Evolutionary conservation across 1,140 invertebrate species (phyloP).

Genomic region (Eriocheir sinensis): DNA sequence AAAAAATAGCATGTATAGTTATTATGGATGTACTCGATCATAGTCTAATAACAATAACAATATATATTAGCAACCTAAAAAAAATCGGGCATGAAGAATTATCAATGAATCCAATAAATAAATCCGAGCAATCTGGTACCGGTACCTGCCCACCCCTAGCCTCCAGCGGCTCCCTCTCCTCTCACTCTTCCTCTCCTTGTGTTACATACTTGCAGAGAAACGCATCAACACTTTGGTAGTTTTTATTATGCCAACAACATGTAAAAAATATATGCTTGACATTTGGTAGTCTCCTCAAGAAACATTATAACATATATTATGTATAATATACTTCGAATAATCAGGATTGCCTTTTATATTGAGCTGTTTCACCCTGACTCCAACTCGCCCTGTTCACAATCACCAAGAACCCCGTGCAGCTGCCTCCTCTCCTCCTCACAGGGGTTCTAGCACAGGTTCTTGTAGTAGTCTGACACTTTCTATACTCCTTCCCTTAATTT

Average conservation of each 20-base stretch:
- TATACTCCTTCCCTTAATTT: neutral
- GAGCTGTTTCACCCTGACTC: slow-evolving; percentile 27
- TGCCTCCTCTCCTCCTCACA: neutral
- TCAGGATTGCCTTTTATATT: slow-evolving; percentile 52
- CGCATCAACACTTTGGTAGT: slow-evolving; percentile 18
- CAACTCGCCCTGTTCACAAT: neutral
- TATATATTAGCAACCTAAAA: no score
- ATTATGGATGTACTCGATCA: no score
- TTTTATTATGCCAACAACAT: slow-evolving; percentile 74
- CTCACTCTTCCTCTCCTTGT: no score
- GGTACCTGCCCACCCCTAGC: no score
- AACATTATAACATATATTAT: slow-evolving; percentile 66
- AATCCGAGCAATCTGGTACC: no score
- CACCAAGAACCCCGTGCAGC: neutral
- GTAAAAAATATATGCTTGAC: slow-evolving; percentile 73
- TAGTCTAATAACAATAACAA: no score
- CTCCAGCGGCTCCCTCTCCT: no score
- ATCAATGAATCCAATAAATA: no score
- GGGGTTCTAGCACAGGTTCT: neutral
- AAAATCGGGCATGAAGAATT: no score
- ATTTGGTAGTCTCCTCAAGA: slow-evolving; percentile 69
- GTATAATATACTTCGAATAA: slow-evolving; percentile 46
- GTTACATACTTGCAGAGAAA: no score
- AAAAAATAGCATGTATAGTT: no score
- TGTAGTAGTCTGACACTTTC: neutral